Evolutionary conservation across 2,888 invertebrate genomes (phyloP), one percentile per base, ranked within the genome.

Genomic region (Andrena bicolor): DNA sequence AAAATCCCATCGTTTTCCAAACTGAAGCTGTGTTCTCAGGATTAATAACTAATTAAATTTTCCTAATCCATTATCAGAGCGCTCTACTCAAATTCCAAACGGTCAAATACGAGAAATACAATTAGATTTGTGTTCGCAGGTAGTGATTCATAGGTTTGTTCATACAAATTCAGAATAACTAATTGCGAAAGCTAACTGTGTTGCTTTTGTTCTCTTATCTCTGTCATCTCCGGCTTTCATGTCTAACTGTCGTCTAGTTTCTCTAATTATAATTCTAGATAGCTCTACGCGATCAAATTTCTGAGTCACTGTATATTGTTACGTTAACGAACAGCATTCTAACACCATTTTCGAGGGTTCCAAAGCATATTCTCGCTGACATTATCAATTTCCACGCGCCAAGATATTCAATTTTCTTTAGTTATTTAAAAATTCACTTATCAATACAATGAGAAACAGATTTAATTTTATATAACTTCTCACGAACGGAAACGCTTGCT

Each of bases 201-300:
- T 20, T 51, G n/a, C 51, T 23, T 35, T 63, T 30, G 63, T 63
- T 63, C 30, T 20, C 16, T 35, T 35, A 30, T 32, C 32, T 63
- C 60, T 61, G 60, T 26, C 26, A 26, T 30, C 60, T 28, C 60
- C 30, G 64, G 63, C 63, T 32, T 28, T 51, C 20, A 8, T 20
- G 51, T 51, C 20, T 51, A 51, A 51, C 20, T 20, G 20, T n/a
- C 51, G 51, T 51, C 20, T 20, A 51, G 51, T 51, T 51, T 20
- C 20, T 51, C 20, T 20, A 20, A 51, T 51, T 20, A 51, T 20
- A 20, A 20, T 20, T 20, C 41, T 16, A 41, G 41, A 41, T 41
- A 41, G 41, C 41, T 41, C 41, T 16, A 16, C 16, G 13, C 5
- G 41, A 16, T 41, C 41, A 41, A 41, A 41, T 41, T 41, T 41